Conservation (phyloP, 2,113 vertebrate species). For the Zosterops lateralis region DNA sequence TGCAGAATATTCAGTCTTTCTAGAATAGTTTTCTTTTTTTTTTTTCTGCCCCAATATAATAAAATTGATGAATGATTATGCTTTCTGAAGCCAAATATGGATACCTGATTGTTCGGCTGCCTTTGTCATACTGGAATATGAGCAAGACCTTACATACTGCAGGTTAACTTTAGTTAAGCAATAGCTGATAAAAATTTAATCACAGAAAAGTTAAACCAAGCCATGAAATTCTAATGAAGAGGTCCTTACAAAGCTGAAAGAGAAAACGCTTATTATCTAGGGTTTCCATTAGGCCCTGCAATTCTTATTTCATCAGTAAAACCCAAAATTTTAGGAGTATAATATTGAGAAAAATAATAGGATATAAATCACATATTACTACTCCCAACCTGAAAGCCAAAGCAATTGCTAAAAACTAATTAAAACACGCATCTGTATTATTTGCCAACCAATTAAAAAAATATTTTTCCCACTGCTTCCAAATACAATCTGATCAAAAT, state of each 20-base stretch:
- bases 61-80: background rate
- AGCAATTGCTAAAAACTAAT: background rate
- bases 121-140: background rate
- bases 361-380: background rate
- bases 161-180: background rate
- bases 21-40: background rate
- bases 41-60: background rate
- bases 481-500: background rate
- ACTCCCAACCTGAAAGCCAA: background rate
- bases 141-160: background rate
- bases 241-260: background rate
- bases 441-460: background rate
- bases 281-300: background rate
- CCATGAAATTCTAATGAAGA: background rate
- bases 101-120: accelerated
- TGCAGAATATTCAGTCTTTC: background rate
- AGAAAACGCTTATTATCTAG: background rate
- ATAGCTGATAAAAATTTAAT: background rate
- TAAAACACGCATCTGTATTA: background rate
- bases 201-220: background rate
- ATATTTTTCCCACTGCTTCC: background rate
- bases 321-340: background rate
- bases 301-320: background rate
- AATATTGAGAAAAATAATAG: background rate
- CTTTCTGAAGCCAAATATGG: background rate